A percentile compares a stretch with the other conserved stretches of the same genome.
Conservation (phyloP, 92 coral and sea anemone genomes). For the Phenganax stokvisi region DNA sequence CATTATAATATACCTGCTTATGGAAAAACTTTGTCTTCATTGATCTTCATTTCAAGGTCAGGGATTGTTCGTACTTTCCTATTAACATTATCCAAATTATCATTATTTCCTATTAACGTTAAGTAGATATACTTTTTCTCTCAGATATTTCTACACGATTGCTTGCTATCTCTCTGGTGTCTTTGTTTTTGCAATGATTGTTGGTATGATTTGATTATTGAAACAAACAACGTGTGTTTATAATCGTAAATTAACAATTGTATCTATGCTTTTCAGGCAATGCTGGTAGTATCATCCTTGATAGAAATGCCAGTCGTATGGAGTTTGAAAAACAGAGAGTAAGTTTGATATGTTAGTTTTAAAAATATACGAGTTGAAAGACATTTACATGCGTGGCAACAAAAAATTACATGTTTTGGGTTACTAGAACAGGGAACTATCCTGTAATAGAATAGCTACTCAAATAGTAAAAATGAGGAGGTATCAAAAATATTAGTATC, state of each 20-base stretch:
- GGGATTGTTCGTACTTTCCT: neutral
- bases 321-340: slow-evolving; percentile 95
- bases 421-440: no score
- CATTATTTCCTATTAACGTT: neutral
- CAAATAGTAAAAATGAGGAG: no score
- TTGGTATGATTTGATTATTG: slow-evolving; percentile 5
- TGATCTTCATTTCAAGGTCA: neutral
- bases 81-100: neutral
- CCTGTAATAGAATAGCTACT: no score
- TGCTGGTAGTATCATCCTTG: slow-evolving; percentile 89
- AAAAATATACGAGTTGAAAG: no score
- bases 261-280: slow-evolving; percentile 47
- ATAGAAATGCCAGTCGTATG: slow-evolving; percentile 79
- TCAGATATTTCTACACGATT: neutral
- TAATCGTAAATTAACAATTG: neutral
- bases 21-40: no score
- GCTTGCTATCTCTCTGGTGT: slow-evolving; percentile 28
- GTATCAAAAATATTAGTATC: no score
- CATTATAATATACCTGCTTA: no score
- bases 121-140: neutral
- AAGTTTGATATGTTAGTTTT: neutral
- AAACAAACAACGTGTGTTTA: neutral
- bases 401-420: no score
- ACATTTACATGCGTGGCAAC: no score
- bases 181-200: slow-evolving; percentile 35